phyloP scores from a whole-genome alignment of 2,888 invertebrate genomes.

The Acronicta leporina region DNA sequence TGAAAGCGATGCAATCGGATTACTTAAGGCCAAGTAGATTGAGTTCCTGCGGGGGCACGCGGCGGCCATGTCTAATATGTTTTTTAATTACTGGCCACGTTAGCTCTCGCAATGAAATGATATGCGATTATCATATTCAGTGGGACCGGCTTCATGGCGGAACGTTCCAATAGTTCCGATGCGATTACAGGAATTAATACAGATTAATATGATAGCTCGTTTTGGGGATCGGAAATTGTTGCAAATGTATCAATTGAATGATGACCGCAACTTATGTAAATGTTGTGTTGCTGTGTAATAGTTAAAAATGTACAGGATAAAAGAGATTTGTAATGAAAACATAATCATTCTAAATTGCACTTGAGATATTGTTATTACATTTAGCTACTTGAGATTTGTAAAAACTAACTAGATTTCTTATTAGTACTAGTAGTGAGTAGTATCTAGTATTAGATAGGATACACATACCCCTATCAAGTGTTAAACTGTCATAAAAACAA shows the following conservation, averaged over 20 bases:
- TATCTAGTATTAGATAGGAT: too few relatives aligned
- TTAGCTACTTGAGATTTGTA: too few relatives aligned
- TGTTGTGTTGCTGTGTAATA: conserved; percentile 12
- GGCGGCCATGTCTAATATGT: conserved; percentile 68
- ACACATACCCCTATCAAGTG: conserved; percentile 6
- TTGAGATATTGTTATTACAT: too few relatives aligned
- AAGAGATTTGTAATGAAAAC: background rate
- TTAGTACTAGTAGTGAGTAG: too few relatives aligned
- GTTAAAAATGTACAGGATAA: background rate
- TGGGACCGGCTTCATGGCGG: conserved; percentile 68
- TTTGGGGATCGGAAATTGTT: conserved; percentile 44
- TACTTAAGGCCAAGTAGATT: conserved; percentile 66
- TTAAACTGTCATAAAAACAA: conserved; percentile 3
- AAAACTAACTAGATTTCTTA: too few relatives aligned
- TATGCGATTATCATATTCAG: conserved; percentile 72
- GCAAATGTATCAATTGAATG: conserved; percentile 52
- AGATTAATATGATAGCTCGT: conserved; percentile 66
- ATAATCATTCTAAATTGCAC: too few relatives aligned
- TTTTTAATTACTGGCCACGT: conserved; percentile 77
- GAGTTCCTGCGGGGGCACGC: conserved; percentile 56
- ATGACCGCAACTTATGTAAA: conserved; percentile 30
- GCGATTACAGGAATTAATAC: conserved; percentile 67
- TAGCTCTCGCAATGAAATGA: conserved; percentile 54
- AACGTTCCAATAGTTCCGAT: conserved; percentile 69
- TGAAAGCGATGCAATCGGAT: conserved; percentile 70